Percentiles rank a stretch among this genome's conserved stretches.
phyloP scores from a whole-genome alignment of 2,888 invertebrate genomes.

The Ischnura elegans region DNA sequence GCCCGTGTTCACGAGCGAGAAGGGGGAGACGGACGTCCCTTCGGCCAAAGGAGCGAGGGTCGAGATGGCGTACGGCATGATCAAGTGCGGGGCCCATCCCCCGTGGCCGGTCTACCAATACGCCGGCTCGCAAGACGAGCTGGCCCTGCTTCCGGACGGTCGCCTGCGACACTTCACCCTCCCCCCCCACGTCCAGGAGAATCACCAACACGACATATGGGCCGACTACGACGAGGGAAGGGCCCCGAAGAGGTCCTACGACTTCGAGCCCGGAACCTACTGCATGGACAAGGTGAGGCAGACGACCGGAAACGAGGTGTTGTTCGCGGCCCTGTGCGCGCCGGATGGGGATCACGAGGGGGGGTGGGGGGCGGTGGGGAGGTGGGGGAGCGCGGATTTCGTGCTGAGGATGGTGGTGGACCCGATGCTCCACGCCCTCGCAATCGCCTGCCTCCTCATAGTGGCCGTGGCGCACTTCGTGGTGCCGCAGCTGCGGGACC shows the following conservation, averaged over 20 bases:
- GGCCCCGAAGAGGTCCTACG: constrained; percentile 80
- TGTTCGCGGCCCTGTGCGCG: constrained; percentile 87
- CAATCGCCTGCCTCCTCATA: constrained; percentile 85
- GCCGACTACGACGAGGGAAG: constrained; percentile 76
- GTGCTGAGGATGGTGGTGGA: constrained; percentile 87
- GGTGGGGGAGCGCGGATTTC: constrained; percentile 85
- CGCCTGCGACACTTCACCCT: constrained; percentile 87
- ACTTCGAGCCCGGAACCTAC: constrained; percentile 87
- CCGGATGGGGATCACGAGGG: constrained; percentile 80
- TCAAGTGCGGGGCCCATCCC: constrained; percentile 86
- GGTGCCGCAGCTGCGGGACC: constrained; percentile 89
- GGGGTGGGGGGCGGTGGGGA: constrained; percentile 79
- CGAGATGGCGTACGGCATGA: constrained; percentile 83
- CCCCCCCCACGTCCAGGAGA: constrained; percentile 59
- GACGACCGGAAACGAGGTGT: constrained; percentile 81
- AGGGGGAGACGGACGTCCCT: constrained; percentile 77
- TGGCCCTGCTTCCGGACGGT: constrained; percentile 85
- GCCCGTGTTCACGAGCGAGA: constrained; percentile 84
- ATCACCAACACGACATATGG: constrained; percentile 78
- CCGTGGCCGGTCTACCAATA: constrained; percentile 85
- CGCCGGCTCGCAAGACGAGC: constrained; percentile 81
- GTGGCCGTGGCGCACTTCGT: constrained; percentile 91
- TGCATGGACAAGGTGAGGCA: constrained; percentile 88
- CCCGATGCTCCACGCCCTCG: constrained; percentile 87
- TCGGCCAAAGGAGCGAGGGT: constrained; percentile 73